Conservation (phyloP, 2,113 vertebrate genomes). For the Amphiprion ocellaris region DNA sequence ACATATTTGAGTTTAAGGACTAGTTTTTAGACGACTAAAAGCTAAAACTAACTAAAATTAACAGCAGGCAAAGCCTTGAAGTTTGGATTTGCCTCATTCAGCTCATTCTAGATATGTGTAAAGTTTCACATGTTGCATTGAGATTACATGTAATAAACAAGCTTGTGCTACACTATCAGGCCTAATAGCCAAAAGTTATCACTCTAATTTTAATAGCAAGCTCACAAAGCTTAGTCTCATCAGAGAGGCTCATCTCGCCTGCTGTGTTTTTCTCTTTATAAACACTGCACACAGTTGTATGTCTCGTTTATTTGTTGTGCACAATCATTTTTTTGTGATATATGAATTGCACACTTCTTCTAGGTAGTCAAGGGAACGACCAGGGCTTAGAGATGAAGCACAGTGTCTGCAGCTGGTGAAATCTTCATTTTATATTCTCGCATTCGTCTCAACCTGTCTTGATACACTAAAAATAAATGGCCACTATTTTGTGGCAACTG, state of each 20-base stretch:
- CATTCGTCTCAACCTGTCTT: constrained; percentile 15
- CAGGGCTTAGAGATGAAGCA: constrained; percentile 45
- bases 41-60: not conserved
- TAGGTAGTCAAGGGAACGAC: constrained; percentile 57
- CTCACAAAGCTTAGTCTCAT: constrained; percentile 1
- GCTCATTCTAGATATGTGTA: constrained; percentile 1
- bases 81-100: constrained; percentile 18
- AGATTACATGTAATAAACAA: constrained; percentile 45
- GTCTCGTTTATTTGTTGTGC: constrained; percentile 37
- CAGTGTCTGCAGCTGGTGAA: constrained; percentile 36
- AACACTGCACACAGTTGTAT: constrained; percentile 16
- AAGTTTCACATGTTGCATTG: constrained; percentile 48
- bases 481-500: constrained; percentile 21
- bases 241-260: constrained; percentile 5
- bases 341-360: constrained; percentile 52
- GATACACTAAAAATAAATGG: constrained; percentile 55
- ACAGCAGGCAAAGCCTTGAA: not conserved
- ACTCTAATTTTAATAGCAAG: constrained; percentile 16
- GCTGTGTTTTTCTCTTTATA: not conserved
- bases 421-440: constrained; percentile 19
- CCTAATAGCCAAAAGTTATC: constrained; percentile 4
- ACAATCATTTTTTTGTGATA: constrained; percentile 44
- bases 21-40: constrained; percentile 14
- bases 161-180: constrained; percentile 17
- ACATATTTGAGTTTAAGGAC: constrained; percentile 32